Conservation (phyloP, 2,113 vertebrate genomes). For the Pseudopodoces humilis region DNA sequence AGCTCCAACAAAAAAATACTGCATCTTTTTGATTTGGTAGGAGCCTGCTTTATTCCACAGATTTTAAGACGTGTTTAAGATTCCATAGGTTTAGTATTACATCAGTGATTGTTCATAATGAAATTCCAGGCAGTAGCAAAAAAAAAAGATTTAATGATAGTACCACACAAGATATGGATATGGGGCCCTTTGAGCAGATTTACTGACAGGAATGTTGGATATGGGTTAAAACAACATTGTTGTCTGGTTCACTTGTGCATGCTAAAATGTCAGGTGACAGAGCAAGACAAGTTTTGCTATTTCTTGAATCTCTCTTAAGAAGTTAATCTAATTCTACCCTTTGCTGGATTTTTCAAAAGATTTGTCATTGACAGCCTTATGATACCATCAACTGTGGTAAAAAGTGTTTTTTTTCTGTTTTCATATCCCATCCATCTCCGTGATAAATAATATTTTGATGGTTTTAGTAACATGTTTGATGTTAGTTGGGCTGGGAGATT, state of each 20-base stretch:
- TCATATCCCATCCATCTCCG: background rate
- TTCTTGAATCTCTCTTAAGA: background rate
- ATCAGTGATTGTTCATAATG: slow-evolving; percentile 71
- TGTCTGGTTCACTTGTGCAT: background rate
- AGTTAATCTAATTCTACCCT: background rate
- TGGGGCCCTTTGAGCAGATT: slow-evolving; percentile 13
- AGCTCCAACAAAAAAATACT: background rate
- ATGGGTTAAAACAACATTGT: slow-evolving; percentile 6
- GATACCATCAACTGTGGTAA: background rate
- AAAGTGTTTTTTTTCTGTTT: background rate
- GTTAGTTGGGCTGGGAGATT: background rate
- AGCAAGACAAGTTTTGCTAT: background rate
- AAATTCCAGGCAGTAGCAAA: slow-evolving; percentile 65
- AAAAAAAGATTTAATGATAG: background rate
- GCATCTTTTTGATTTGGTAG: slow-evolving; percentile 48
- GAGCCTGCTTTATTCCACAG: slow-evolving; percentile 46
- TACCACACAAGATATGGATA: background rate
- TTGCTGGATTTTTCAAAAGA: background rate
- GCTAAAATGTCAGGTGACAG: background rate
- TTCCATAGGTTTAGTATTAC: slow-evolving; percentile 67
- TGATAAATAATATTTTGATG: background rate
- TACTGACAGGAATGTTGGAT: background rate
- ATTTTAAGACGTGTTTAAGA: slow-evolving; percentile 68
- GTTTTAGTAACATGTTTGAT: background rate
- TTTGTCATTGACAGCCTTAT: background rate